Evolutionary conservation across 92 coral and sea anemone genomes (phyloP), one percentile per base, ranked within the genome.

Genomic region (Epizoanthus illoricatus): DNA sequence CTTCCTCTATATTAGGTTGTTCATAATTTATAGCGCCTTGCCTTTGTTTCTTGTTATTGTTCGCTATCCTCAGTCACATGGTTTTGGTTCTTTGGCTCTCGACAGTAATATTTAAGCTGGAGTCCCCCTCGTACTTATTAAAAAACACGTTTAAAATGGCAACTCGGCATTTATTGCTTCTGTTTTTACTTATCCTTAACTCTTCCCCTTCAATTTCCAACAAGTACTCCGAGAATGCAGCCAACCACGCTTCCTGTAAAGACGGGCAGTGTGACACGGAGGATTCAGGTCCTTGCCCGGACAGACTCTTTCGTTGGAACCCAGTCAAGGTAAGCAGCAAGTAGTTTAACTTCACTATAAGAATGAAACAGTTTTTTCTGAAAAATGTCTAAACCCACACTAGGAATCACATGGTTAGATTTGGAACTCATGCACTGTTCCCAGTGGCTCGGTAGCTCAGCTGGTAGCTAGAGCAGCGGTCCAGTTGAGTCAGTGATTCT

Each of bases 271-370:
- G 80, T 3, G 82, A 78, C 1, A 40, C 20, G 3, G 56, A 75
- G 0, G 82, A 78, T 5, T 45, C 71, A 5, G 71, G 71, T 9
- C 82, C 82, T 47, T 78, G 82, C 24, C 82, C 82, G 7, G 82
- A 78, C 18, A 28, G 54, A 75, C 91, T 96, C 6, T 96, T 86
- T 62, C 97, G 97, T 36, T 96, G 99, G 99, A 97, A 96, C 40
- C 99, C 99, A 3, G 87, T 93, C 12, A 89, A 85, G 93, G 99
- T 96, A 81, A 84, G 80, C 56, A 24, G 17, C 17, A 28, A 11
- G 19, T 5, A 18, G 55, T 42, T 55, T 28, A 5, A 42, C 7
- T 7, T 28, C 12, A 0, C 70, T 65, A 9, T 17, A 24, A 15
- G 6, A 3, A 28, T 33, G 20, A 66, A 28, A 12, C 7, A 9